Evolutionary conservation across 2,888 invertebrate species (phyloP), one percentile per base, ranked within the genome.

Genomic region (Caenorhabditis wallacei): DNA sequence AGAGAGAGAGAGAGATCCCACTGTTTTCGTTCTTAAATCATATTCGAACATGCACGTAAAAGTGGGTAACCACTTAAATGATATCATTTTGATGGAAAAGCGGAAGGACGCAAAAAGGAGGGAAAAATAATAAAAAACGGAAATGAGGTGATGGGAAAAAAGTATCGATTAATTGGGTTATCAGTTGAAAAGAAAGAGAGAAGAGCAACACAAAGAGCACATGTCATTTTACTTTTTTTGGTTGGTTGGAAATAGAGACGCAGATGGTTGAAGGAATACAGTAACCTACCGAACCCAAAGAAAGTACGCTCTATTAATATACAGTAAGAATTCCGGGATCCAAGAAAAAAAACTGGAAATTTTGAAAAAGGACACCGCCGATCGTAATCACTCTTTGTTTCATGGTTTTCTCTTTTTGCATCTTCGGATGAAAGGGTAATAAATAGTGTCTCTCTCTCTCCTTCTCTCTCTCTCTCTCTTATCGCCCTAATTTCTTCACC

Each of bases 161-260:
- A 40, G 40, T 68, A 79, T 70, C 48, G 78, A 70, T 70, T 70
- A 79, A 70, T 70, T 70, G 70, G 35, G 56, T 79, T 70, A 70
- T 79, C 78, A 79, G 63, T 63, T 20, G 64, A 22, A 20, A 13
- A 10, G 20, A 43, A 20, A 24, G 10, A 54, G 54, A 7, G 66
- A 70, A 30, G 71, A 24, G 53, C 40, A 63, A 51, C 13, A 48
- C 24, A 66, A 48, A 79, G 70, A 70, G 79, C 66, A 66, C 64
- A 66, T 75, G 66, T 51, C 59, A 54, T 37, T 71, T 71, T 51
- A 13, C 26, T 30, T 63, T 26, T n/a, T n/a, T n/a, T 2, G 18
- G 43, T 7, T 8, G 37, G 5, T 35, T 30, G 18, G 72, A 56
- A 51, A 35, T 1, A 40, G 53, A 75, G 66, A 75, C 56, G 48